phyloP scores from a whole-genome alignment of 2,797 vertebrate genomes.

The Chaetodon trifasciatus region DNA sequence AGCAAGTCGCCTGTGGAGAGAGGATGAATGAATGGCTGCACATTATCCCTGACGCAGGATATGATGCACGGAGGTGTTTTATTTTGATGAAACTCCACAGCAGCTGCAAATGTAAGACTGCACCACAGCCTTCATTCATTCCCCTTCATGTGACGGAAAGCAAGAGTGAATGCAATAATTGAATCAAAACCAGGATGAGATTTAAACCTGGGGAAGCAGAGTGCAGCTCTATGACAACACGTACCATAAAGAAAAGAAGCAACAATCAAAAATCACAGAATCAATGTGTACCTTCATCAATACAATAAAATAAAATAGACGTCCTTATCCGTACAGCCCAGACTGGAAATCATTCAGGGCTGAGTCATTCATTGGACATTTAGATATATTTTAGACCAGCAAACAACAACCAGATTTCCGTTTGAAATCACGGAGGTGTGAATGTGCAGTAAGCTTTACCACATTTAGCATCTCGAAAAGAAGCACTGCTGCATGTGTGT shows the following conservation, averaged over 20 bases:
- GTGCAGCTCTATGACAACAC: conserved; percentile 3
- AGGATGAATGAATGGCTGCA: neutral
- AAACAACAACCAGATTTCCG: neutral
- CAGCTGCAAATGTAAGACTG: conserved; percentile 18
- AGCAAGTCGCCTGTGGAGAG: neutral
- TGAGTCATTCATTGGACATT: neutral
- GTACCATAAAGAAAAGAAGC: neutral
- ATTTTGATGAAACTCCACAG: neutral
- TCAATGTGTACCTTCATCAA: conserved; percentile 39
- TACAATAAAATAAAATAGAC: conserved; percentile 6
- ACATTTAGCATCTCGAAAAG: neutral
- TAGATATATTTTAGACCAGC: neutral
- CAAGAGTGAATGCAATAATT: neutral
- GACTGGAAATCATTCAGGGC: neutral
- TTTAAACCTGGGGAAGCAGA: neutral
- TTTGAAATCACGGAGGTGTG: conserved; percentile 8
- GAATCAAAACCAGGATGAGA: neutral
- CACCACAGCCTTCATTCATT: conserved; percentile 11
- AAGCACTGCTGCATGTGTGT: conserved; percentile 7
- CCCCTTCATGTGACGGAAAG: conserved; percentile 20
- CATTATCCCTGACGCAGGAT: conserved; percentile 8
- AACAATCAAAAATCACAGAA: neutral
- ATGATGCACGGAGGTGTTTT: neutral
- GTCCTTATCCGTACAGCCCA: neutral
- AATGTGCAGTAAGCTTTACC: neutral